A percentile compares a stretch with the other conserved stretches of the same genome.
These are phyloP conservation scores for Bombus waltoni DNA, from an alignment of 1,140 invertebrate genomes.

Conservation along the genomic window DNA sequence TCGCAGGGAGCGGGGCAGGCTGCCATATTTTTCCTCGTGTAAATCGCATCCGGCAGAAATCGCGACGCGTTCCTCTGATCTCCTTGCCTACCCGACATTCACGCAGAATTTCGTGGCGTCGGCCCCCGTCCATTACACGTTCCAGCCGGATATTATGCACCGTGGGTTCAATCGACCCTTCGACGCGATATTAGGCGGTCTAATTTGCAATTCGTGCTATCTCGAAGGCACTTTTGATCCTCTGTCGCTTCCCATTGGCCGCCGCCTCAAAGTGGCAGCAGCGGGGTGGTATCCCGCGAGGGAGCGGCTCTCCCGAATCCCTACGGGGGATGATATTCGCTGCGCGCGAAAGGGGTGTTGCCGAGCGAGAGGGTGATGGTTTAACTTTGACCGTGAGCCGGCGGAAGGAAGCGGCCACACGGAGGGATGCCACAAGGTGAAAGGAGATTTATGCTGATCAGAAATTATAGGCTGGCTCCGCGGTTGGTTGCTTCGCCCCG, in stretches of 20 bases:
- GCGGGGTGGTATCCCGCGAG: neutral
- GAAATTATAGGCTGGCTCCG: conserved; percentile 73
- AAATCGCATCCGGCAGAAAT: neutral
- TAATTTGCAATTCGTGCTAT: conserved; percentile 70
- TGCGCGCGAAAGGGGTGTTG: neutral
- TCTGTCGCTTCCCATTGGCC: conserved; percentile 58
- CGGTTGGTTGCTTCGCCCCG: conserved; percentile 61
- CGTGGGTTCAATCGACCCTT: conserved; percentile 32
- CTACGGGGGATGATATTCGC: conserved; percentile 42
- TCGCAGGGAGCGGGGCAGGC: neutral
- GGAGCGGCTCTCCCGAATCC: neutral
- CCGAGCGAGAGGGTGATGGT: conserved; percentile 23
- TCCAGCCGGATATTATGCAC: conserved; percentile 59
- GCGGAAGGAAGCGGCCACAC: conserved; percentile 50
- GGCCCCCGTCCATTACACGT: conserved; percentile 10
- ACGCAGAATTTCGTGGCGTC: neutral
- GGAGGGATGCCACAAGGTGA: conserved; percentile 36
- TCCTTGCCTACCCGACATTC: conserved; percentile 19
- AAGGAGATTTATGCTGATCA: conserved; percentile 74
- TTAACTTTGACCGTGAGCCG: conserved; percentile 65
- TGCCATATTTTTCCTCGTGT: conserved; percentile 18
- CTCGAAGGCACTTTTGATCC: conserved; percentile 65
- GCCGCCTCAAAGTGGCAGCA: conserved; percentile 61
- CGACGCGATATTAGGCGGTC: conserved; percentile 49
- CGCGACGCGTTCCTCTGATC: neutral